phyloP scores from a whole-genome alignment of 2,113 vertebrate genomes.

The Heterotilapia buettikoferi region DNA sequence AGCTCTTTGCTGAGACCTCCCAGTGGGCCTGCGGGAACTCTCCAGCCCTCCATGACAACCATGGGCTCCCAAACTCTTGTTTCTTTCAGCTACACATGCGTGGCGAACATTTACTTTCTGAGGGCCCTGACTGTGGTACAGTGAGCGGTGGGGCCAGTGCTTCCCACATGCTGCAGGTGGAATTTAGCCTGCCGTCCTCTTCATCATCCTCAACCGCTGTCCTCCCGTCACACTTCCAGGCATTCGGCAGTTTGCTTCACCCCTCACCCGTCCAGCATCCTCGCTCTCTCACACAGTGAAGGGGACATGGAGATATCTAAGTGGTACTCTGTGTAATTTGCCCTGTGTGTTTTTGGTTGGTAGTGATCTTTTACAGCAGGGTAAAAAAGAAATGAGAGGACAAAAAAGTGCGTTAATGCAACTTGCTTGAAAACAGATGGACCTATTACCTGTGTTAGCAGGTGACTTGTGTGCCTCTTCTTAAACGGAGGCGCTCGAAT shows the following conservation, averaged over 20 bases:
- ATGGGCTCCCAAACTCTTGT: constrained; percentile 31
- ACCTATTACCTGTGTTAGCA: background rate
- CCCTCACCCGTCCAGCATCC: constrained; percentile 69
- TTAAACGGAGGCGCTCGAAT: constrained; percentile 8
- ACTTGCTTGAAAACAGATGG: background rate
- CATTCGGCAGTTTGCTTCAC: constrained; percentile 77
- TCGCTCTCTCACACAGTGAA: constrained; percentile 80
- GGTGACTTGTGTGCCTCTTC: background rate
- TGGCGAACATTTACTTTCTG: constrained; percentile 57
- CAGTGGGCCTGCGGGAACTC: constrained; percentile 19
- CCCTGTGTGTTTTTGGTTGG: background rate
- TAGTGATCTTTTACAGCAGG: background rate
- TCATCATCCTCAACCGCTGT: constrained; percentile 31
- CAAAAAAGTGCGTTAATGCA: constrained; percentile 18
- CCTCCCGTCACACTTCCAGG: constrained; percentile 75
- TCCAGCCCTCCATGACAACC: constrained; percentile 4
- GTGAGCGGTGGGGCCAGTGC: background rate
- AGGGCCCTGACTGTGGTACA: constrained; percentile 6
- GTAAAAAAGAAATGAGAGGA: background rate
- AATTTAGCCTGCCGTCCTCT: constrained; percentile 44
- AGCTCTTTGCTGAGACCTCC: constrained; percentile 9
- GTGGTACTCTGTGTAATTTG: background rate
- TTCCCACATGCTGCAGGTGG: constrained; percentile 46
- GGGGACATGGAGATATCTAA: background rate
- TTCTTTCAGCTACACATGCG: constrained; percentile 69